Conservation (phyloP, 2,797 vertebrate genomes). For the Pipistrellus kuhlii region DNA sequence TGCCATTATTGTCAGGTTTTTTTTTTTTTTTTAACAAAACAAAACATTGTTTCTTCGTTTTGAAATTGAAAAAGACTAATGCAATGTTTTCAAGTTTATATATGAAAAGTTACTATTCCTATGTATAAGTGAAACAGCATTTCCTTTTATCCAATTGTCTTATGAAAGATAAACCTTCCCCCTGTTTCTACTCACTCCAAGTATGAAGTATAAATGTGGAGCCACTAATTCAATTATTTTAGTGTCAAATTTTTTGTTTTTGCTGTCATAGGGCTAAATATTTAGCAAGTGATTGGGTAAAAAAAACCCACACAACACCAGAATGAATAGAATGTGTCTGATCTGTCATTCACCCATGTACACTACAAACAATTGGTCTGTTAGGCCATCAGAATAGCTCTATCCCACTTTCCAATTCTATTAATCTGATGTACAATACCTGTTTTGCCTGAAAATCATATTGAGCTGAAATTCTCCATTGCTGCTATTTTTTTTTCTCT, state of each 20-base stretch:
- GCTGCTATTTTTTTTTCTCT: background rate
- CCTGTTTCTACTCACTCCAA: background rate
- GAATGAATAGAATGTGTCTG: slow-evolving; percentile 16
- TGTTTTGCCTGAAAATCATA: slow-evolving; percentile 46
- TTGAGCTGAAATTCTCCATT: slow-evolving; percentile 21
- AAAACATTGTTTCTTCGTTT: background rate
- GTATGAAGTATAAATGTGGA: background rate
- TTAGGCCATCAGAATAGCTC: background rate
- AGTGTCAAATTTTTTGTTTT: slow-evolving; percentile 28
- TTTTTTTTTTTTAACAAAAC: background rate
- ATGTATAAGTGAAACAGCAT: background rate
- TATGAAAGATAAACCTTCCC: background rate
- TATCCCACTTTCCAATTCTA: background rate
- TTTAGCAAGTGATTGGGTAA: background rate
- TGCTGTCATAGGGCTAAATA: slow-evolving; percentile 35
- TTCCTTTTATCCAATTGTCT: slow-evolving; percentile 21
- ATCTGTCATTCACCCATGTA: background rate
- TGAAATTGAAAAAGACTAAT: slow-evolving; percentile 27
- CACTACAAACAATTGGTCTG: background rate
- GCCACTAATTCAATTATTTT: slow-evolving; percentile 50
- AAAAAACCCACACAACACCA: background rate
- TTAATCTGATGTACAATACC: background rate
- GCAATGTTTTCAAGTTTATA: background rate
- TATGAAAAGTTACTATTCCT: background rate
- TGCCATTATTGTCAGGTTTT: slow-evolving; percentile 30